A percentile compares a stretch with the other conserved stretches of the same genome.
phyloP scores from a whole-genome alignment of 2,888 invertebrate species.

The Nowickia ferox region DNA sequence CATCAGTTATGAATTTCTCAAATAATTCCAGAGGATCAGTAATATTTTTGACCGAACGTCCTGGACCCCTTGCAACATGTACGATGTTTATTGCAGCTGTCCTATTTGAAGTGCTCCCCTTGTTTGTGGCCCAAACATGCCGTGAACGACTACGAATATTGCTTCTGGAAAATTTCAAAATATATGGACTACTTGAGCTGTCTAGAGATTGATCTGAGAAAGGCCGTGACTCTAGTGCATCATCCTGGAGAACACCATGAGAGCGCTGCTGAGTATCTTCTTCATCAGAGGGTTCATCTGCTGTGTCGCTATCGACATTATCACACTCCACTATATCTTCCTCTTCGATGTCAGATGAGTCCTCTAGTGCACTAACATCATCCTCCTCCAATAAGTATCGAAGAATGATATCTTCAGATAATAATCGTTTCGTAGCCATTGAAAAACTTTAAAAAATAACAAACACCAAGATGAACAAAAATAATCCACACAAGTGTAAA shows the following conservation, averaged over 20 bases:
- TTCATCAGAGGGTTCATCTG: too few relatives aligned
- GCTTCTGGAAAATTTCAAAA: neutral
- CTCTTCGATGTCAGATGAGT: too few relatives aligned
- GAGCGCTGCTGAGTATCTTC: too few relatives aligned
- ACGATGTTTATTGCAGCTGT: conserved; percentile 32
- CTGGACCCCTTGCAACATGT: conserved; percentile 38
- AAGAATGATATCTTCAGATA: too few relatives aligned
- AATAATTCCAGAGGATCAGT: conserved; percentile 47
- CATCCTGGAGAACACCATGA: neutral
- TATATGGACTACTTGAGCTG: neutral
- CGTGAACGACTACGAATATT: neutral
- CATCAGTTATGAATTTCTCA: conserved; percentile 51
- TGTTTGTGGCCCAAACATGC: conserved; percentile 7
- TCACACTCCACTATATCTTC: too few relatives aligned
- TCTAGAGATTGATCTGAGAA: neutral
- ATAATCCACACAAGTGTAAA: too few relatives aligned
- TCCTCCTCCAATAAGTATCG: too few relatives aligned
- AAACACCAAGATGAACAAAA: too few relatives aligned
- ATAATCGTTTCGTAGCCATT: too few relatives aligned
- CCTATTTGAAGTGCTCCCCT: conserved; percentile 14
- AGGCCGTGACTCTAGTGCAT: neutral
- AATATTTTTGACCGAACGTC: conserved; percentile 40
- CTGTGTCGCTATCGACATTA: too few relatives aligned
- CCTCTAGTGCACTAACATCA: too few relatives aligned
- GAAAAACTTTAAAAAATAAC: too few relatives aligned